Evolutionary conservation across 1,140 invertebrate genomes (phyloP), one percentile per base, ranked within the genome.

Genomic region (Chrysomallon squamiferum): DNA sequence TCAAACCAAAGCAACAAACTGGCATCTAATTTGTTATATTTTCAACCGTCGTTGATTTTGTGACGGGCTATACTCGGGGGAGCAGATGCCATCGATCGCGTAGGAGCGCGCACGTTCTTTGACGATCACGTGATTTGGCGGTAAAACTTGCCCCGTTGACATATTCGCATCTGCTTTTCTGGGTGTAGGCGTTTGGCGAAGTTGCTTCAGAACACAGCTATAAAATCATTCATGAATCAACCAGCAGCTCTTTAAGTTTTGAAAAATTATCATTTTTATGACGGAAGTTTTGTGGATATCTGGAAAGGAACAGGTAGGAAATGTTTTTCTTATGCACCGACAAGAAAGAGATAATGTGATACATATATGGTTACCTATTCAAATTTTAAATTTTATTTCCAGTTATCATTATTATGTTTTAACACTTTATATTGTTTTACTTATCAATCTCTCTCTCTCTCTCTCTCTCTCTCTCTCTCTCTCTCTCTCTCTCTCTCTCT

Each of bases 21-120:
- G 50, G 50, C 50, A 54, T 29, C 50, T 54, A 54, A 54, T 54
- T 54, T 30, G 50, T 54, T 54, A 54, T 54, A 22, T 54, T 54
- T 54, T 54, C 50, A 20, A 30, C 22, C 7, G 25, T 30, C 50
- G 50, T 22, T 30, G 50, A 25, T 11, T 54, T 54, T 22, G 18
- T 54, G 25, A 54, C 50, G 25, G 25, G 15, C 50, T 5, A 15
- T 38, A 15, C 22, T 54, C 50, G 50, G n/a, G 50, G 50, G 50
- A 54, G 22, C 35, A 38, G 50, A 54, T 27, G 29, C 1, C 25
- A 54, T 54, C 50, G 50, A 54, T 54, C 25, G 50, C 50, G 29
- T n/a, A n/a, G n/a, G n/a, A 25, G 50, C 25, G 50, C 50, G 22
- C 22, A 27, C 50, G 50, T 38, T 38, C 35, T 38, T 15, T 38